Evolutionary conservation across 2,113 vertebrate species (phyloP).

Genomic region (Aix galericulata): DNA sequence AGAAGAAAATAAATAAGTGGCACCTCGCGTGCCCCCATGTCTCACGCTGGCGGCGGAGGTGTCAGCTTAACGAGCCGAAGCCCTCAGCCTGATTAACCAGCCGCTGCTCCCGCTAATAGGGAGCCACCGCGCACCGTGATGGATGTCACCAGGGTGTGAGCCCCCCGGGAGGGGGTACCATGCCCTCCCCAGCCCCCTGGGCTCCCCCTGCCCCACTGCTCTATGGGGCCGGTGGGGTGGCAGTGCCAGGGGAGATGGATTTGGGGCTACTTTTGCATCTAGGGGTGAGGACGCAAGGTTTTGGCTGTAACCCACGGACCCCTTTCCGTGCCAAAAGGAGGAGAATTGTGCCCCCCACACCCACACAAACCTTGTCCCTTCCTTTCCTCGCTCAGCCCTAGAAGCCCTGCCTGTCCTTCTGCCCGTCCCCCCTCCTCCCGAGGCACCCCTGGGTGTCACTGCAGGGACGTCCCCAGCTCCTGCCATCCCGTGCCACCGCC

Average conservation of each 20-base stretch:
- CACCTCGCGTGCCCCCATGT: slow-evolving; percentile 50
- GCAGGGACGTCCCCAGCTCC: rapidly evolving
- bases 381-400: rapidly evolving
- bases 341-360: rapidly evolving
- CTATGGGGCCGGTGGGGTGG: rapidly evolving
- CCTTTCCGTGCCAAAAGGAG: background rate
- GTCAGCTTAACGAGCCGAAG: slow-evolving; percentile 64
- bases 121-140: background rate
- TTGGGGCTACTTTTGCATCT: background rate
- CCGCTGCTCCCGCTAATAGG: background rate
- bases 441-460: background rate
- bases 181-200: background rate
- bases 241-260: rapidly evolving
- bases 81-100: slow-evolving; percentile 71
- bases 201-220: background rate
- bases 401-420: background rate
- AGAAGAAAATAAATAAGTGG: slow-evolving; percentile 71
- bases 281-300: background rate
- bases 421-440: background rate
- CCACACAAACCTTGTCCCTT: rapidly evolving
- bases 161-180: background rate
- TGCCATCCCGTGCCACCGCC: background rate
- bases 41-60: slow-evolving; percentile 32
- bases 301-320: background rate
- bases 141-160: background rate